These are phyloP conservation scores for Papilio aristodemus DNA, from an alignment of 1,140 invertebrate genomes.

Conservation along the genomic window DNA sequence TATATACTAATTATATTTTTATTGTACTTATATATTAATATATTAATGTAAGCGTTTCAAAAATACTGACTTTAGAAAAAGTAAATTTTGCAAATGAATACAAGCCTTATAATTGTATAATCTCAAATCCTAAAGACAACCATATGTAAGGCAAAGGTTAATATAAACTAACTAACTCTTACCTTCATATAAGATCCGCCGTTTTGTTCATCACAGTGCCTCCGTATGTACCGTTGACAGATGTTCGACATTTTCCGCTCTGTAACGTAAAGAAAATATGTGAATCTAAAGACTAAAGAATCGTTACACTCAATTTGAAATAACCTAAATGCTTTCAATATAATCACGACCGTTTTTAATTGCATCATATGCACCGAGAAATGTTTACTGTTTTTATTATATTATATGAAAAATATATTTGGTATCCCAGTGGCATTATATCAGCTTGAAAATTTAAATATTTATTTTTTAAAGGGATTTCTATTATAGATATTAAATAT, in stretches of 20 bases:
- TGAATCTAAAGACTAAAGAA: background rate
- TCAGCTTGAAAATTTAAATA: too few relatives aligned
- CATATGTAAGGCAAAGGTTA: too few relatives aligned
- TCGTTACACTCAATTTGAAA: background rate
- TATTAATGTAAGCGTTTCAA: background rate
- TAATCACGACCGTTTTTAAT: background rate
- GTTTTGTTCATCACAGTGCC: slow-evolving; percentile 61
- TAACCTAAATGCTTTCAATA: background rate
- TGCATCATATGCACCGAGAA: too few relatives aligned
- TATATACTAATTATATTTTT: background rate
- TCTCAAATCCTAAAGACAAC: too few relatives aligned
- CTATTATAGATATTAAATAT: too few relatives aligned
- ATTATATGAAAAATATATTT: too few relatives aligned
- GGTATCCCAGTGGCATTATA: too few relatives aligned
- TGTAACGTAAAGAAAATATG: slow-evolving; percentile 54
- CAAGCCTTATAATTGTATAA: too few relatives aligned
- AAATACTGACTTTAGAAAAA: too few relatives aligned
- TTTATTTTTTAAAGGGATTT: too few relatives aligned
- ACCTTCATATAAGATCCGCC: slow-evolving; percentile 77
- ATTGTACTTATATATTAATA: background rate
- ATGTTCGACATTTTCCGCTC: slow-evolving; percentile 69
- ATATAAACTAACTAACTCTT: background rate
- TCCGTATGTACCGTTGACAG: slow-evolving; percentile 65
- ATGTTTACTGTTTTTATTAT: too few relatives aligned
- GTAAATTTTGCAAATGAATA: too few relatives aligned